Evolutionary conservation across 2,113 vertebrate species (phyloP).

Genomic region (Charina bottae): DNA sequence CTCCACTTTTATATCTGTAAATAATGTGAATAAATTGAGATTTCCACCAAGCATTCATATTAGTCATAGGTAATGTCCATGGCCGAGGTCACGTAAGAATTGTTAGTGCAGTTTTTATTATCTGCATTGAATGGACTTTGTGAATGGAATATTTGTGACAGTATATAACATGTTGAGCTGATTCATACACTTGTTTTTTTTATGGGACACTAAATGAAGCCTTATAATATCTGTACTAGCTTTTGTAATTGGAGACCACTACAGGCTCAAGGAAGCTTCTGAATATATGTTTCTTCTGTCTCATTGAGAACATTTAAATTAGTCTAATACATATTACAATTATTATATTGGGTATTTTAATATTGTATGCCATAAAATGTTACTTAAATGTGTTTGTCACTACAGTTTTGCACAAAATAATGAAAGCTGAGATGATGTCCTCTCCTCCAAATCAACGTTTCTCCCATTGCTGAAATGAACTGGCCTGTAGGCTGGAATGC

Average conservation of each 20-base stretch:
- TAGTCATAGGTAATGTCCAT: neutral
- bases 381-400: slow-evolving; percentile 19
- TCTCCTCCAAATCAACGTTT: slow-evolving; percentile 52
- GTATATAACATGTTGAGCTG: neutral
- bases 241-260: neutral
- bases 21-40: neutral
- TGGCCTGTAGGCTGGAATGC: slow-evolving; percentile 61
- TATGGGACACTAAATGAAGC: neutral
- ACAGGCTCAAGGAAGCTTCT: neutral
- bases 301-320: neutral
- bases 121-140: neutral
- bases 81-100: neutral
- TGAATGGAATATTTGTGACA: neutral
- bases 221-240: neutral
- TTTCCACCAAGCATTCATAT: neutral
- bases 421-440: slow-evolving; percentile 46
- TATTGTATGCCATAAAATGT: neutral
- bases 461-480: slow-evolving; percentile 51
- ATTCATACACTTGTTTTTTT: neutral
- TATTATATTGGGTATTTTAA: neutral
- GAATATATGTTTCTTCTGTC: neutral
- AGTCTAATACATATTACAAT: neutral
- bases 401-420: slow-evolving; percentile 42
- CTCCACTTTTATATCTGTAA: neutral
- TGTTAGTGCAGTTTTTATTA: too few relatives aligned